A percentile compares a stretch with the other conserved stretches of the same genome.
Evolutionary conservation across 2,113 vertebrate genomes (phyloP).

Genomic region (Falcunculus frontatus): DNA sequence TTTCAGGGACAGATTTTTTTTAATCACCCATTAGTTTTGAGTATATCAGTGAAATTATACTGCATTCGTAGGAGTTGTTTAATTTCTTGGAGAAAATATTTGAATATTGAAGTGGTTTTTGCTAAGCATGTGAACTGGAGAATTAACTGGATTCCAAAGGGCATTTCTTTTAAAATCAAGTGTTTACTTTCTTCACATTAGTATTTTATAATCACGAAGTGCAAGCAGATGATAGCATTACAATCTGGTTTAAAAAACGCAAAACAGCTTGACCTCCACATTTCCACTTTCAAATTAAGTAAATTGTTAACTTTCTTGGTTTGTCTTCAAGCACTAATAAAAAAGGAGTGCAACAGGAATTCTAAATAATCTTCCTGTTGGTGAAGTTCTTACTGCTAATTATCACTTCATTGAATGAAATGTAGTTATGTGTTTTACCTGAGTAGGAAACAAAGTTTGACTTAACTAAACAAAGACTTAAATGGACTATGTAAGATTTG

Average conservation of each 20-base stretch:
- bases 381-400: not conserved
- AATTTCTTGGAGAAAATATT: not conserved
- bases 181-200: not conserved
- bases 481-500: not conserved
- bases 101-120: not conserved
- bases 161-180: not conserved
- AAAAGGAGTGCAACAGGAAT: not conserved
- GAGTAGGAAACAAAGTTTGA: not conserved
- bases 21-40: not conserved
- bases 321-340: not conserved
- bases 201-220: not conserved
- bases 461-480: not conserved
- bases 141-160: not conserved
- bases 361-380: not conserved
- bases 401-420: not conserved
- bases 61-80: not conserved
- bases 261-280: not conserved
- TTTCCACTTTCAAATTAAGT: conserved; percentile 4
- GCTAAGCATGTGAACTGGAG: not conserved
- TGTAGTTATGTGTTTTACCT: not conserved
- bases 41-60: not conserved
- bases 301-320: not conserved
- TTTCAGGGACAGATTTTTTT: not conserved
- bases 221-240: not conserved
- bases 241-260: not conserved